Percentiles rank a stretch among this genome's conserved stretches.
Conservation (phyloP, 2,113 vertebrate species). For the Centropus unirufus region DNA sequence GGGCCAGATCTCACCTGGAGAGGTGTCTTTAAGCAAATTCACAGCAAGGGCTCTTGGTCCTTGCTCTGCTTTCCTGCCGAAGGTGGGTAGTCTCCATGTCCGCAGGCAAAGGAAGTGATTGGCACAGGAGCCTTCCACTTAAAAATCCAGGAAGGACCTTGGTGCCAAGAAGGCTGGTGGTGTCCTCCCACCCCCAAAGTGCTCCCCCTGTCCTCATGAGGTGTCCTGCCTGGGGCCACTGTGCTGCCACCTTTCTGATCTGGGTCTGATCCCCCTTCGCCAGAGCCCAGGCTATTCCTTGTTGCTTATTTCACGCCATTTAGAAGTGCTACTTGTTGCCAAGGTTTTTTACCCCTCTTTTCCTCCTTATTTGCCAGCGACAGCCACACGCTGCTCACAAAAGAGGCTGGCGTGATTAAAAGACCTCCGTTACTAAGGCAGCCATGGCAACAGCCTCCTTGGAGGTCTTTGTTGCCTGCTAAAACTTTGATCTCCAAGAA, state of each 20-base stretch:
- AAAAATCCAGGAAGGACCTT: background rate
- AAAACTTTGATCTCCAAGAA: constrained; percentile 81
- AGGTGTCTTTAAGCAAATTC: background rate
- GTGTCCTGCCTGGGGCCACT: background rate
- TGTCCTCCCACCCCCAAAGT: background rate
- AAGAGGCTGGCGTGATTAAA: constrained; percentile 76
- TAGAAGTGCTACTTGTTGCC: constrained; percentile 72
- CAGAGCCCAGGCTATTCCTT: background rate
- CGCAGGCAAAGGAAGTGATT: background rate
- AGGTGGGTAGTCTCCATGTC: background rate
- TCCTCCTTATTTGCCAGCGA: constrained; percentile 43
- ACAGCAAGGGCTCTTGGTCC: background rate
- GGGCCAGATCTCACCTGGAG: background rate
- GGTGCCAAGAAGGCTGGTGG: background rate
- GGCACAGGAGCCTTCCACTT: background rate
- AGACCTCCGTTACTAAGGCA: constrained; percentile 72
- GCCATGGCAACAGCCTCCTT: constrained; percentile 83
- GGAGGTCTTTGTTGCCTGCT: constrained; percentile 80
- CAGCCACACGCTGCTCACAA: constrained; percentile 67
- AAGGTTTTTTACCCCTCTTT: constrained; percentile 46
- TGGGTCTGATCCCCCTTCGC: accelerated
- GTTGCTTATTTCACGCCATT: constrained; percentile 34
- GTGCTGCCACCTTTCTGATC: background rate
- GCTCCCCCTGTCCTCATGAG: accelerated
- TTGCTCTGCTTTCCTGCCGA: background rate